Base-by-base conservation (phyloP, 2,113 vertebrate species). In the Tonatia bakeri region DNA sequence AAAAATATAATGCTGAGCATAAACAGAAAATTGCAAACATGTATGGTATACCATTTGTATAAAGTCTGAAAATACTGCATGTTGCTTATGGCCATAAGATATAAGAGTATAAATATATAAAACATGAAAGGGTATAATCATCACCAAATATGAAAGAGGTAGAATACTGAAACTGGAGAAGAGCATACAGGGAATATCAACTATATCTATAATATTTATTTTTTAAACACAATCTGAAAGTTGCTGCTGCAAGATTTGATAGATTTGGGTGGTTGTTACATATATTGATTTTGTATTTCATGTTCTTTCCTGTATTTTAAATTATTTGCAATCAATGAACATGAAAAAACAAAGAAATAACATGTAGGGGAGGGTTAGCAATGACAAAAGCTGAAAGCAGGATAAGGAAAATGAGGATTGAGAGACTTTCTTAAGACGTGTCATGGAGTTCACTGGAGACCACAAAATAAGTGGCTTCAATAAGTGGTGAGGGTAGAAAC, bases 141-240 rank as follows among this genome's bases (percentile, higher is more conserved):
- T 82, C 15, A 67, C 33, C 56, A 96, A 94, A 90, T 84, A 69
- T 77, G 77, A 97, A 61, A 43, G 31, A 28, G 19, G 33, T 31
- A 69, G 31, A 86, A 8, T 45, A 61, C 7, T 82, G 72, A 91
- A 22, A 87, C 31, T 75, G 36, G 54, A 40, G 40, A 90, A 13
- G 7, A 9, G 14, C 36, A 75, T 31, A 82, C 2, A 80, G 24
- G 9, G 22, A 64, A 28, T 88, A 87, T 70, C 24, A 95, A 59
- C 2, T 79, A 1, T 87, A 82, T 38, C 24, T 77, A 50, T 33
- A 92, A 69, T 92, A 75, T 52, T 79, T 87, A 79, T 33, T 82
- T 90, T 77, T 94, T 90, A 14, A 85, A 84, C 22, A 33, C 33
- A 84, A 70, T 64, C n/a, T 92, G 81, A 76, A 97, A 92, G 16